These are phyloP conservation scores for Probosciger aterrimus DNA, from an alignment of 2,113 vertebrate genomes.

Conservation along the genomic window DNA sequence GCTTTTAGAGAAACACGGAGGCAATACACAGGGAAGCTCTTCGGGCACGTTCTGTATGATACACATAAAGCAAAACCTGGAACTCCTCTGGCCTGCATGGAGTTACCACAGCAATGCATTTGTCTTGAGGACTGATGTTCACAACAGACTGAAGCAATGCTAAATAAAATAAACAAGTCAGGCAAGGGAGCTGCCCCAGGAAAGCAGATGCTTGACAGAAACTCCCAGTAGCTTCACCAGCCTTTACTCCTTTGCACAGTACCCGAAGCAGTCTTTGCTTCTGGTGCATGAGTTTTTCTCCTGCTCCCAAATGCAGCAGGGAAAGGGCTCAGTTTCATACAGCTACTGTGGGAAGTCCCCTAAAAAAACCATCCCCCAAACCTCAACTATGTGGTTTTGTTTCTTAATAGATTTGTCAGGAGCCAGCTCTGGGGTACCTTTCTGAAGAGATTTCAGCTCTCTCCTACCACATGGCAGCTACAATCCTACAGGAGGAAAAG, in stretches of 20 bases:
- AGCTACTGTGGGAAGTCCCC: background rate
- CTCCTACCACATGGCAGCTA: background rate
- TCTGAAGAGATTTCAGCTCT: background rate
- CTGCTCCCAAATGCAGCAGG: background rate
- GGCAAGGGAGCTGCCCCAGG: background rate
- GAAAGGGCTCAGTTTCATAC: rapidly evolving
- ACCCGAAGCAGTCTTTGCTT: background rate
- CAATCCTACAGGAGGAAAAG: background rate
- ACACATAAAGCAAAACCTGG: background rate
- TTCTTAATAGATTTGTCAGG: background rate
- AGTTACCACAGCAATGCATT: background rate
- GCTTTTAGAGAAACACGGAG: constrained; percentile 16
- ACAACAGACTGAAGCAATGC: background rate
- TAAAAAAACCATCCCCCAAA: background rate
- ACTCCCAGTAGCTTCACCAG: background rate
- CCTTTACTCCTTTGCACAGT: background rate
- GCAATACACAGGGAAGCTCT: background rate
- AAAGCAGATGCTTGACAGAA: background rate
- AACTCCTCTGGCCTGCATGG: background rate
- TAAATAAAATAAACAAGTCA: background rate
- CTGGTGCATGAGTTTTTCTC: background rate
- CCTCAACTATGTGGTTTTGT: background rate
- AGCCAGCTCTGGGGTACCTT: background rate
- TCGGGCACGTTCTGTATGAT: rapidly evolving
- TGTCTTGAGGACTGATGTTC: background rate